Evolutionary conservation across 2,797 vertebrate genomes (phyloP), one percentile per base, ranked within the genome.

Genomic region (Notoglanidium macrostoma): DNA sequence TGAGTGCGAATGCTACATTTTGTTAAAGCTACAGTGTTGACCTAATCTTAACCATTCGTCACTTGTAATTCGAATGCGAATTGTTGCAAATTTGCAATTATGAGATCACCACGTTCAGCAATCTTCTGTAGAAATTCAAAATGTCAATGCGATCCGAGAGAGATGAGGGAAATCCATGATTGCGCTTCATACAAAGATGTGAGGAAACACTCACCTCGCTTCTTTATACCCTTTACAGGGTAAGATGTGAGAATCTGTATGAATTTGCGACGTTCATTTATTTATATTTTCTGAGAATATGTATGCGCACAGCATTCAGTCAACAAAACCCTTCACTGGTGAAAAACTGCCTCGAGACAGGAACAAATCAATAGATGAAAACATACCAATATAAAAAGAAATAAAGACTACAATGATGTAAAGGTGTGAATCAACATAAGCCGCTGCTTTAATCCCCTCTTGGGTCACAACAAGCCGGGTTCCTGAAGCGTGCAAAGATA

Each of bases 351-450:
- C 83, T 73, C 51, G 44, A 26, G 32, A 57, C 12, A 57, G 68
- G 68, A 73, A 73, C 51, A 59, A 84, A 84, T 73, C 83, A 84
- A 84, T 73, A 59, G n/a, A 59, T 5, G 54, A 59, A 84, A 84
- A 40, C 32, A 73, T 44, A 84, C 51, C 83, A 59, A 73, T 81
- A 86, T 8, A 86, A 70, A 59, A 51, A 59, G 35, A 84, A 86
- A 54, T 83, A 87, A 87, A 70, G 54, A 79, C n/a, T 70, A 63
- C 67, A 72, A 67, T 83, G 68, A 23, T 87, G 67, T 32, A 81
- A 54, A 82, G 35, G 78, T 83, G 70, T 83, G 70, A 87, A 88
- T 84, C 83, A 61, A 80, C 54, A 77, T 72, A 83, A 72, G 77
- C 35, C 32, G 59, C 26, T 74, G 57, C 78, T 82, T 72, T 81